Percentiles rank a stretch among this genome's conserved stretches.
Evolutionary conservation across 1,140 invertebrate species (phyloP).

Genomic region (Dendrolimus punctatus): DNA sequence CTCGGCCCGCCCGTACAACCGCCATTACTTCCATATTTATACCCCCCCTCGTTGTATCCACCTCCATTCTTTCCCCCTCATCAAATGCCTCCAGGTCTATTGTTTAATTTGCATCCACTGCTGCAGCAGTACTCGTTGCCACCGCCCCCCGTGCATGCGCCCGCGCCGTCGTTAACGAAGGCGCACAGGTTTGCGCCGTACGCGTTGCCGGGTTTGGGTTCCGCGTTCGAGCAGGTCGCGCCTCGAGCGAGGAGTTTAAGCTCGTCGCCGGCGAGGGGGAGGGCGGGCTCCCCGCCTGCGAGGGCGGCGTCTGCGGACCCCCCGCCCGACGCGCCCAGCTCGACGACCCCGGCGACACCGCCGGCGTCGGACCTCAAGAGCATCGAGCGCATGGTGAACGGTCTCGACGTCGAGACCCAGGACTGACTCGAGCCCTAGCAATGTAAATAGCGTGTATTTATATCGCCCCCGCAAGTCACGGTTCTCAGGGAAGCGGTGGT

Average conservation of each 20-base stretch:
- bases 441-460: constrained; percentile 68
- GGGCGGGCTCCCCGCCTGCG: constrained; percentile 74
- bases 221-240: constrained; percentile 89
- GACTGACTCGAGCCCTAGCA: constrained; percentile 47
- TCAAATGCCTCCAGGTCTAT: constrained; percentile 76
- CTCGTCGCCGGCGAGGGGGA: constrained; percentile 77
- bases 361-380: constrained; percentile 88
- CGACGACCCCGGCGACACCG: constrained; percentile 44
- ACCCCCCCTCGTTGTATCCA: constrained; percentile 88
- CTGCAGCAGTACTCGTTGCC: constrained; percentile 79
- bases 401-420: constrained; percentile 83
- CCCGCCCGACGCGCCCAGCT: constrained; percentile 64
- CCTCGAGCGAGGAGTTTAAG: constrained; percentile 78
- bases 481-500: constrained; percentile 18
- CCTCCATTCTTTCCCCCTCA: constrained; percentile 81
- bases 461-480: constrained; percentile 27
- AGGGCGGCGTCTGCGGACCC: constrained; percentile 66
- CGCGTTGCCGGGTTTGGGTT: constrained; percentile 81
- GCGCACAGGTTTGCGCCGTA: constrained; percentile 90
- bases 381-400: constrained; percentile 98
- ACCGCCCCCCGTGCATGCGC: constrained; percentile 52
- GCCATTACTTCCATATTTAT: constrained; percentile 89
- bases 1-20: constrained; percentile 91
- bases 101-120: constrained; percentile 82
- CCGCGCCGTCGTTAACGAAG: constrained; percentile 70